phyloP scores from a whole-genome alignment of 2,797 vertebrate species.

The Zonotrichia albicollis region DNA sequence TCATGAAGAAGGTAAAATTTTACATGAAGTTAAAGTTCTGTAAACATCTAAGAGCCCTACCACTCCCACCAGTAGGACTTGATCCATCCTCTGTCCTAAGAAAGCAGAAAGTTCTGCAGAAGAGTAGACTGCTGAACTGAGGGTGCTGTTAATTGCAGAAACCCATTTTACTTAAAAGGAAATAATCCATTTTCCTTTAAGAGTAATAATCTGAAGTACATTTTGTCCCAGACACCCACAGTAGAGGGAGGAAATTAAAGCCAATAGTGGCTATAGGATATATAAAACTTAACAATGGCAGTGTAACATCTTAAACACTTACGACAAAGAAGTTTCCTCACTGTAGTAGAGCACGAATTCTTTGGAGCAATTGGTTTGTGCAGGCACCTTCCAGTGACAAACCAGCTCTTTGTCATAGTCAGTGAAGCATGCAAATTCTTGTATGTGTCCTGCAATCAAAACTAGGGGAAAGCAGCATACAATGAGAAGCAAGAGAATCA shows the following conservation, averaged over 20 bases:
- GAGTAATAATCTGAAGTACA: neutral
- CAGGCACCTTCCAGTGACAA: constrained; percentile 68
- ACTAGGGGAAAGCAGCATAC: constrained; percentile 30
- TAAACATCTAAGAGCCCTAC: neutral
- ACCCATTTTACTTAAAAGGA: neutral
- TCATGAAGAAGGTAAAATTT: neutral
- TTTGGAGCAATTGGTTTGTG: constrained; percentile 43
- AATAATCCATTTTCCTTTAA: neutral
- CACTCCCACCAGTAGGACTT: neutral
- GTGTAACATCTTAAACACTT: neutral
- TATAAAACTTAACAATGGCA: neutral
- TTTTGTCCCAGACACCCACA: neutral
- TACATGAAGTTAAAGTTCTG: neutral
- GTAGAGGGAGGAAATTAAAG: neutral
- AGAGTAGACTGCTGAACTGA: neutral
- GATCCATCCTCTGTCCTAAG: neutral
- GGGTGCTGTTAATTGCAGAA: neutral
- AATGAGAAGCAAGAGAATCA: neutral
- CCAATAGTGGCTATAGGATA: neutral
- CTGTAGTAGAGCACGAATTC: constrained; percentile 56
- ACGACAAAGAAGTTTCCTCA: neutral
- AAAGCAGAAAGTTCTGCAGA: neutral
- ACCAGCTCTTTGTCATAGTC: constrained; percentile 55
- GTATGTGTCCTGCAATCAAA: neutral
- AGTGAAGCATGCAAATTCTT: constrained; percentile 55